Evolutionary conservation across 2,113 vertebrate genomes (phyloP).

Genomic region (Orcinus orca): DNA sequence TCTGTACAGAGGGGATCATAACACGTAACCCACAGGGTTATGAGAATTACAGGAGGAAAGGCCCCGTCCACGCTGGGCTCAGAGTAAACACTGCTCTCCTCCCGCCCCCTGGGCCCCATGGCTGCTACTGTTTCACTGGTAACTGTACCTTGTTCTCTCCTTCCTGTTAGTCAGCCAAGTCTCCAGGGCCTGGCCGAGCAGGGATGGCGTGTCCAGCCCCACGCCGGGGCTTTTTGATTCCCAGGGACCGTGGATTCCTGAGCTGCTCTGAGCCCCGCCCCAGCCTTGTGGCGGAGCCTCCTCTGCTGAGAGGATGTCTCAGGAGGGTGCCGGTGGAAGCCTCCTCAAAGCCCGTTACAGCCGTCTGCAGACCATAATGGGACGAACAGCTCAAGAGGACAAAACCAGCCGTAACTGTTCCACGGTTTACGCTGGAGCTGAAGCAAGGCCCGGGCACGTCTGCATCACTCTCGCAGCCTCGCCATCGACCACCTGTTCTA

Average conservation of each 20-base stretch:
- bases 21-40: not conserved
- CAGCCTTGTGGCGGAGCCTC: not conserved
- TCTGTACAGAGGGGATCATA: not conserved
- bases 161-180: fast-evolving
- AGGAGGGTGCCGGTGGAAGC: not conserved
- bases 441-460: not conserved
- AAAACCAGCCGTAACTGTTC: not conserved
- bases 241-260: not conserved
- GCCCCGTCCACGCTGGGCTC: fast-evolving
- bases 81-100: fast-evolving
- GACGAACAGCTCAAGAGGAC: not conserved
- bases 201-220: not conserved
- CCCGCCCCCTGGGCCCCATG: fast-evolving
- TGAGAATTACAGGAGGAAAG: not conserved
- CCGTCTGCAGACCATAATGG: fast-evolving
- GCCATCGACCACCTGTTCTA: not conserved
- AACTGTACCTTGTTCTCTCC: fast-evolving
- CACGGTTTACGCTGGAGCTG: fast-evolving
- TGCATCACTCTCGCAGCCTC: not conserved
- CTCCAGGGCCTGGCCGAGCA: not conserved
- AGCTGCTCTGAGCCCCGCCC: not conserved
- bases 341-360: not conserved
- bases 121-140: not conserved
- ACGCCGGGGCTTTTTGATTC: not conserved
- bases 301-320: fast-evolving